Evolutionary conservation across 2,797 vertebrate genomes (phyloP).

Genomic region (Balearica regulorum): DNA sequence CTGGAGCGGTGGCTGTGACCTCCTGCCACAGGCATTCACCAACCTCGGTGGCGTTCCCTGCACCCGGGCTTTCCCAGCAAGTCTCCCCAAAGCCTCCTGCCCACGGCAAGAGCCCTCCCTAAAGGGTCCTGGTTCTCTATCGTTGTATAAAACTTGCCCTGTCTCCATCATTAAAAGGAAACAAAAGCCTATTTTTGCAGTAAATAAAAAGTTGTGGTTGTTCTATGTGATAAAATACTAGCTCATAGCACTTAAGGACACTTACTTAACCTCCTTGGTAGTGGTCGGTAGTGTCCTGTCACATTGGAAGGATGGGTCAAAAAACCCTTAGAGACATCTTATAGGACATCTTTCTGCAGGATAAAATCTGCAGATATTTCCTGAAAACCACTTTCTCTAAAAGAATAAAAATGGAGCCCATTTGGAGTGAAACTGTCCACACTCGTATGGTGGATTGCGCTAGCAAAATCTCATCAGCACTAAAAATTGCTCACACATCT

Average conservation of each 20-base stretch:
- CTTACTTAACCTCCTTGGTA: not conserved
- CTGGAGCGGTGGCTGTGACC: not conserved
- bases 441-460: not conserved
- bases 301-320: not conserved
- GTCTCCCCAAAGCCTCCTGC: not conserved
- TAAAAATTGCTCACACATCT: conserved; percentile 45
- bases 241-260: not conserved
- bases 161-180: not conserved
- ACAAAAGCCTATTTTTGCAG: not conserved
- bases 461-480: not conserved
- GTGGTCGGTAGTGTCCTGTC: not conserved
- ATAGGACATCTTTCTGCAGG: not conserved
- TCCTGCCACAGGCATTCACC: not conserved
- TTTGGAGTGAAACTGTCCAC: not conserved
- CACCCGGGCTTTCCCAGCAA: not conserved
- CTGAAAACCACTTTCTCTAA: not conserved
- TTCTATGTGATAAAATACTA: not conserved
- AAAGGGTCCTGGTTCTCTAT: not conserved
- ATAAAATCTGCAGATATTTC: not conserved
- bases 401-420: not conserved
- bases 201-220: not conserved
- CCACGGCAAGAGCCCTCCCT: not conserved
- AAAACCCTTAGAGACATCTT: not conserved
- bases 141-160: not conserved
- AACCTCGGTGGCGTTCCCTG: not conserved